Conservation (phyloP, 2,113 vertebrate genomes). For the Epinephelus fuscoguttatus region DNA sequence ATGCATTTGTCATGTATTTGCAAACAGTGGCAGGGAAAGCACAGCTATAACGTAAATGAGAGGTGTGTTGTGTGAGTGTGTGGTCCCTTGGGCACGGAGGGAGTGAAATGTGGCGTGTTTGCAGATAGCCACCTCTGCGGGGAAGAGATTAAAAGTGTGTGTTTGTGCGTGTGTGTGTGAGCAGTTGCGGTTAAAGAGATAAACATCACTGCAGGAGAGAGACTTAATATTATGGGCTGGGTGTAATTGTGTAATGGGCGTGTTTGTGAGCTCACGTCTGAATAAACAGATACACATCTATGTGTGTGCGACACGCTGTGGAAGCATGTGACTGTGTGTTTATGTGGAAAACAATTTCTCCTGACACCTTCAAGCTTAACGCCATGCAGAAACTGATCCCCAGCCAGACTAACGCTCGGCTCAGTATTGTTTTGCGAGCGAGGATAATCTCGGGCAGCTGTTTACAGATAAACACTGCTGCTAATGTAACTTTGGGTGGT, state of each 20-base stretch:
- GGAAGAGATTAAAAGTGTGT: slow-evolving; percentile 34
- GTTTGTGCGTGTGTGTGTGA: slow-evolving; percentile 10
- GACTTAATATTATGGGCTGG: slow-evolving; percentile 20
- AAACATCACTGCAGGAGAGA: slow-evolving; percentile 48
- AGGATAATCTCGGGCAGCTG: slow-evolving; percentile 10
- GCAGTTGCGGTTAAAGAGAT: slow-evolving; percentile 33
- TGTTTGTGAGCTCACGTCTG: slow-evolving; percentile 20
- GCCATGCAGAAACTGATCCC: slow-evolving; percentile 7
- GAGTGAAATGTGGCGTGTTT: slow-evolving; percentile 37
- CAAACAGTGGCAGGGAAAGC: not conserved
- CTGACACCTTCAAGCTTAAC: slow-evolving; percentile 11
- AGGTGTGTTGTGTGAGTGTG: slow-evolving; percentile 8
- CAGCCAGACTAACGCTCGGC: slow-evolving; percentile 19
- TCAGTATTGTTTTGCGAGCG: slow-evolving; percentile 24
- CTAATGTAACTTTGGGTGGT: not conserved
- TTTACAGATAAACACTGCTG: slow-evolving; percentile 33
- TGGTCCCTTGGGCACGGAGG: slow-evolving; percentile 22
- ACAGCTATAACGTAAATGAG: not conserved
- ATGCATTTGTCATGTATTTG: slow-evolving; percentile 15
- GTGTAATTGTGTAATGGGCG: slow-evolving; percentile 39
- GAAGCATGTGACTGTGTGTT: not conserved
- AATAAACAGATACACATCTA: slow-evolving; percentile 65
- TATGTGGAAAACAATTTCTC: slow-evolving; percentile 3
- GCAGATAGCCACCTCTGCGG: slow-evolving; percentile 31
- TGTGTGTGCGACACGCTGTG: not conserved